phyloP scores from a whole-genome alignment of 2,113 vertebrate genomes.

The Dromas ardeola region DNA sequence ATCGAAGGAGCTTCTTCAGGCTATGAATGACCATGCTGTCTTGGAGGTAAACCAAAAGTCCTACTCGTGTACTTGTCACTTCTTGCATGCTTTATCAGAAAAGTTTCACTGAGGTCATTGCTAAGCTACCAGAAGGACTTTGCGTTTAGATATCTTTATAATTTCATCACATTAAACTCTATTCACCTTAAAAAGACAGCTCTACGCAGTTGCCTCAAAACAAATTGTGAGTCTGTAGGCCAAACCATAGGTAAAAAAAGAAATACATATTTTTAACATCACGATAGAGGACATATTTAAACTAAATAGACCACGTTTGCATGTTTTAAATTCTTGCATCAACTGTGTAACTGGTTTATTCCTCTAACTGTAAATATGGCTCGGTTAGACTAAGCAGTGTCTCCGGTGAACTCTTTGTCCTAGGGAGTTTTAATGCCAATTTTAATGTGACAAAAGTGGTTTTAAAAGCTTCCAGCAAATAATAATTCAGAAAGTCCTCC shows the following conservation, averaged over 20 bases:
- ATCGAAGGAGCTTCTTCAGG: neutral
- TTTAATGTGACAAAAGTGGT: neutral
- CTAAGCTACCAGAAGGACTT: constrained; percentile 8
- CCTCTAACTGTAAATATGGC: neutral
- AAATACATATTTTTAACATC: neutral
- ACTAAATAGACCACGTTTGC: neutral
- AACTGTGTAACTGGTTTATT: neutral
- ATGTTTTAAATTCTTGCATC: neutral
- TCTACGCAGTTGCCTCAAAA: neutral
- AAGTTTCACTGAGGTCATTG: neutral
- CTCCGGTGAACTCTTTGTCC: neutral
- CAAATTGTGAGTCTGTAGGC: neutral
- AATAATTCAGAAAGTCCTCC: neutral
- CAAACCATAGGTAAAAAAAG: neutral
- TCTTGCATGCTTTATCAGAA: neutral
- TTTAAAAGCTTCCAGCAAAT: neutral
- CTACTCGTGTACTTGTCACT: neutral
- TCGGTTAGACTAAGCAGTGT: neutral
- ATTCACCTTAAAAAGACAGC: neutral
- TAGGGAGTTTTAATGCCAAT: neutral
- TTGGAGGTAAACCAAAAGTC: constrained; percentile 26
- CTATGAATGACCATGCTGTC: neutral
- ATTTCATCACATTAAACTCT: neutral
- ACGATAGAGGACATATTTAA: neutral
- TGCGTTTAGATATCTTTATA: neutral